phyloP scores from a whole-genome alignment of 2,888 invertebrate genomes.

The Gortyna flavago region DNA sequence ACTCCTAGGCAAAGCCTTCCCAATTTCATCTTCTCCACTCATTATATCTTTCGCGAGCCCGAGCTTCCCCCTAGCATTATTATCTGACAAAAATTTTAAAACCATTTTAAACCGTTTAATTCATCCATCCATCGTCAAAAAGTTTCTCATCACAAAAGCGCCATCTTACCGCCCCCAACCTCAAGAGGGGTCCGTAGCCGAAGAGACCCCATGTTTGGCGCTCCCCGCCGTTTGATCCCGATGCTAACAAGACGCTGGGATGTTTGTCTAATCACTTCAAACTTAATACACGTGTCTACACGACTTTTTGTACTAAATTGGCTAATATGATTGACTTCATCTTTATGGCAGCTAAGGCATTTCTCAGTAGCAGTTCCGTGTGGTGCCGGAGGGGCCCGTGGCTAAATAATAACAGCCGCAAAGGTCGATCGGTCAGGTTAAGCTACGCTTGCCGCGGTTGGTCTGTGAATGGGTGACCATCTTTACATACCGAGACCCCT shows the following conservation, averaged over 20 bases:
- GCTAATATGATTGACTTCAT: slow-evolving; percentile 29
- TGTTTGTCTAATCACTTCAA: slow-evolving; percentile 69
- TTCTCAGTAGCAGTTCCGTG: neutral
- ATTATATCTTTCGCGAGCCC: no score
- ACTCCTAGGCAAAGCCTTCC: no score
- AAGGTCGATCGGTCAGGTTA: no score
- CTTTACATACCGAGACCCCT: no score
- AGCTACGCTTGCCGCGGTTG: no score
- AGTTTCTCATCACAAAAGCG: slow-evolving; percentile 44
- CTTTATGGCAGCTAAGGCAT: neutral
- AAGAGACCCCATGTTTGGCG: slow-evolving; percentile 67
- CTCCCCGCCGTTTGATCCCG: slow-evolving; percentile 63
- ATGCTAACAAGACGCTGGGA: slow-evolving; percentile 68
- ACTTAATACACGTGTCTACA: slow-evolving; percentile 66
- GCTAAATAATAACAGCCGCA: no score
- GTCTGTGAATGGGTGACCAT: no score
- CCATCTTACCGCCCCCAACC: slow-evolving; percentile 47
- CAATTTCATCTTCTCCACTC: no score
- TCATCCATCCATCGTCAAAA: neutral
- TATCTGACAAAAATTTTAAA: neutral
- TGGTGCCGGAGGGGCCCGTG: no score
- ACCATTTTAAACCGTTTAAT: no score
- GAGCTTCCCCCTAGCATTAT: neutral
- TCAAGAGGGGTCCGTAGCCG: slow-evolving; percentile 62
- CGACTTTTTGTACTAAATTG: slow-evolving; percentile 42